Evolutionary conservation across 2,797 vertebrate species (phyloP), one percentile per base, ranked within the genome.

Genomic region (Sebastes vulpes): DNA sequence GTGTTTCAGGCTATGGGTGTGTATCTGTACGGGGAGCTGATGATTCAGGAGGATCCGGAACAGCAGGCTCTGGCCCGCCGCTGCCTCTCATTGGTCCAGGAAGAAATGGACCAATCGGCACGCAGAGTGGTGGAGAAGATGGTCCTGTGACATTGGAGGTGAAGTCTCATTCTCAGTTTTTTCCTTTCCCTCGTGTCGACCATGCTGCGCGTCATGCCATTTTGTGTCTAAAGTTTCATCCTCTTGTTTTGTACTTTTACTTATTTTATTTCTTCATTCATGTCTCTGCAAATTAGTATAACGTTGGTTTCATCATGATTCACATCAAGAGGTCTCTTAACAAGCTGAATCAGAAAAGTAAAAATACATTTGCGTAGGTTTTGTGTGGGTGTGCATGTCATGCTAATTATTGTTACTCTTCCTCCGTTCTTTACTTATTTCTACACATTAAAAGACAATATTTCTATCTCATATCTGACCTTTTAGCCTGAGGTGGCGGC

Each of bases 1-100:
- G 75, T 83, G 54, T 87, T 90, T 2, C 90, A 99, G 98, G 98
- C 98, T 50, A 99, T 99, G 98, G 98, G 98, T 32, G 95, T 99
- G 53, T 99, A 99, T 92, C 97, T 99, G 54, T 99, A 99, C 1
- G 98, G 98, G 28, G 98, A 99, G 93, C 93, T 99, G 95, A 99
- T 99, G 98, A 91, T 99, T 90, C 96, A 97, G 3, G 98, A 99
- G 94, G 96, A 99, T 4, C 68, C 91, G 3, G 82, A 92, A 75
- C 98, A 99, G 82, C 98, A 99, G 93, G 95, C 95, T 72, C 95
- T 99, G 31, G 98, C 98, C 26, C 93, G 57, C 58, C 96, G 74
- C 79, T 98, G 97, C 89, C 97, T 99, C 81, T 94, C 96, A 77
- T 87, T 94, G 91, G 95, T 95, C 81, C 92, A 29, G 82, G 97